phyloP scores from a whole-genome alignment of 2,113 vertebrate species.

The Megaceryle maxima region DNA sequence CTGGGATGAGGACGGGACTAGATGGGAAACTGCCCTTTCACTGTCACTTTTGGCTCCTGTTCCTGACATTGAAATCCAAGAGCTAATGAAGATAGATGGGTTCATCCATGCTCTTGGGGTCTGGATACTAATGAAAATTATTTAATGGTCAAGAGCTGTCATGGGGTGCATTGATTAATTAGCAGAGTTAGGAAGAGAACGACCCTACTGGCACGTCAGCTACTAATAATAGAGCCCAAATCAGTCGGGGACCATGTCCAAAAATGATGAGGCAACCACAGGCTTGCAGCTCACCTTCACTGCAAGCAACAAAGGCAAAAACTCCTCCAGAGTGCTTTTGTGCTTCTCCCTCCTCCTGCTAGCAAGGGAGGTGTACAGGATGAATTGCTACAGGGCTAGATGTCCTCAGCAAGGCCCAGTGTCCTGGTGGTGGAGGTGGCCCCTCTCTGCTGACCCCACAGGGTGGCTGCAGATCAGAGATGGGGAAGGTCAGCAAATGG shows the following conservation, averaged over 20 bases:
- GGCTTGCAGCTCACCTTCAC: slow-evolving; percentile 40
- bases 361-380: background rate
- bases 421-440: background rate
- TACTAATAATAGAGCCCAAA: slow-evolving; percentile 49
- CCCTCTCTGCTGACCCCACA: accelerated
- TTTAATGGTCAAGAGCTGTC: slow-evolving; percentile 58
- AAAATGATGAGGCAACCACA: background rate
- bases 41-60: background rate
- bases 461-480: accelerated
- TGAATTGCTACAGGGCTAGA: background rate
- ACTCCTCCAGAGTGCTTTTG: background rate
- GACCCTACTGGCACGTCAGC: background rate
- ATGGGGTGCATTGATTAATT: slow-evolving; percentile 44
- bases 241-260: background rate
- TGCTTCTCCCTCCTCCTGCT: background rate
- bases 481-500: accelerated
- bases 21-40: background rate
- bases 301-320: background rate
- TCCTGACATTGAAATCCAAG: background rate
- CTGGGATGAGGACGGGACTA: background rate
- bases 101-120: slow-evolving; percentile 14
- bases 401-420: background rate
- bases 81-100: slow-evolving; percentile 61
- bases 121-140: slow-evolving; percentile 49
- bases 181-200: background rate